A percentile compares a stretch with the other conserved stretches of the same genome.
These are phyloP conservation scores for Phasia obesa DNA, from an alignment of 2,888 invertebrate genomes.

Conservation along the genomic window DNA sequence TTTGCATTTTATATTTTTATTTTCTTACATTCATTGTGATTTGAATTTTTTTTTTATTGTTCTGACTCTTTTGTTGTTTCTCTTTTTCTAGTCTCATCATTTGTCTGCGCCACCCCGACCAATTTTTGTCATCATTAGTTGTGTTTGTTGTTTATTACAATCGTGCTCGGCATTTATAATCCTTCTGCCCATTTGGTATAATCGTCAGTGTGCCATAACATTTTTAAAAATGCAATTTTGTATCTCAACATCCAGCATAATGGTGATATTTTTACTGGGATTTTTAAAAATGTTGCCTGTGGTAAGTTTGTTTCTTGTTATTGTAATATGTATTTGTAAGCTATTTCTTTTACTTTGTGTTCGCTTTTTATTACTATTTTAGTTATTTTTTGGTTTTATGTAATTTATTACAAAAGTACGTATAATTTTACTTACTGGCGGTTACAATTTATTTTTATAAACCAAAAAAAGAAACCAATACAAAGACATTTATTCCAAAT, in stretches of 20 bases:
- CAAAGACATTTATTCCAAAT: conserved; percentile 57
- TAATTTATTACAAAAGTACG: conserved; percentile 58
- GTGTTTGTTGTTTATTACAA: conserved; percentile 82
- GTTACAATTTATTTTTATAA: conserved; percentile 18
- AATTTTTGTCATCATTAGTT: conserved; percentile 82
- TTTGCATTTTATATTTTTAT: background rate
- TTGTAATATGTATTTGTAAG: conserved; percentile 78
- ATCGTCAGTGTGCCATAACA: conserved; percentile 84
- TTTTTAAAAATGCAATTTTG: conserved; percentile 88
- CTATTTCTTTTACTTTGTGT: conserved; percentile 52
- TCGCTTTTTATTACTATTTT: conserved; percentile 9
- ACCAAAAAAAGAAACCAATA: conserved; percentile 55
- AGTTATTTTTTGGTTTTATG: conserved; percentile 19
- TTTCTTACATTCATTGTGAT: conserved; percentile 2
- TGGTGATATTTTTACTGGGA: conserved; percentile 85
- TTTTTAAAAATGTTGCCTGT: conserved; percentile 83
- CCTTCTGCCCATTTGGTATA: conserved; percentile 82
- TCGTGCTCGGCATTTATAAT: conserved; percentile 82
- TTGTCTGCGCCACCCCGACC: conserved; percentile 76
- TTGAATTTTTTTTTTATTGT: conserved; percentile 16
- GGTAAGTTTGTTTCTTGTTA: conserved; percentile 83
- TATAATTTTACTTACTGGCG: conserved; percentile 45
- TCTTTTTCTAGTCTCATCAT: conserved; percentile 57
- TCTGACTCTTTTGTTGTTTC: conserved; percentile 7
- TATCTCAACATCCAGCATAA: conserved; percentile 87